Evolutionary conservation across 2,888 invertebrate species (phyloP).

Genomic region (Himalopsyche tibetana): DNA sequence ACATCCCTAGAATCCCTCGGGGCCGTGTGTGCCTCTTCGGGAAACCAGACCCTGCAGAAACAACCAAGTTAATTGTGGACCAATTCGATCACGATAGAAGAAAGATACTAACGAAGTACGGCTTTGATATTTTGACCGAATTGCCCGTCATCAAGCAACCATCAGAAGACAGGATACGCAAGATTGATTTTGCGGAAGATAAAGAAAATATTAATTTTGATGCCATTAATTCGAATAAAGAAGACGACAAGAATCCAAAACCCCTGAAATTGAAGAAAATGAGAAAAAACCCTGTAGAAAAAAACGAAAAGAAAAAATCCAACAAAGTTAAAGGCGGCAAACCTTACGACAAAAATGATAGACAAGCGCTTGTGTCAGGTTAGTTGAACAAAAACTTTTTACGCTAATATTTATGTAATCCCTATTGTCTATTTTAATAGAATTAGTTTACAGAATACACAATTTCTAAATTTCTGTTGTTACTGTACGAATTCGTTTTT

Average conservation of each 20-base stretch:
- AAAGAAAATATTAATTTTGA: conserved; percentile 59
- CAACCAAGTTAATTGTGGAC: conserved; percentile 52
- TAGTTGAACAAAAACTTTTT: not conserved
- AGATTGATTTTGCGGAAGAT: conserved; percentile 51
- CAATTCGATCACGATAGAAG: conserved; percentile 60
- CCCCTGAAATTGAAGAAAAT: conserved; percentile 27
- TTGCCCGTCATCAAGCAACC: conserved; percentile 31
- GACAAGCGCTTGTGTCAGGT: conserved; percentile 63
- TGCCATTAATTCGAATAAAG: not conserved
- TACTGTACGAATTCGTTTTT: too few species aligned
- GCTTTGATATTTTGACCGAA: conserved; percentile 61
- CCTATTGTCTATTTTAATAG: too few species aligned
- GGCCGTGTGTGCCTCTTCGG: conserved; percentile 62
- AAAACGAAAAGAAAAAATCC: conserved; percentile 56
- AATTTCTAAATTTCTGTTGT: too few species aligned
- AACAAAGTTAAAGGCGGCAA: conserved; percentile 8
- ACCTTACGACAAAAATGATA: conserved; percentile 34
- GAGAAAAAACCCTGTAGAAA: conserved; percentile 57
- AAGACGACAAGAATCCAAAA: not conserved
- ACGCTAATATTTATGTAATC: not conserved
- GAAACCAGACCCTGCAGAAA: conserved; percentile 54
- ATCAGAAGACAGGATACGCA: conserved; percentile 41
- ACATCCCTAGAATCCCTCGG: conserved; percentile 51
- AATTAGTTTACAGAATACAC: too few species aligned
- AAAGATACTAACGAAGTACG: conserved; percentile 59